A percentile compares a stretch with the other conserved stretches of the same genome.
These are phyloP conservation scores for Chauna torquata DNA, from an alignment of 2,113 vertebrate genomes.

Conservation along the genomic window DNA sequence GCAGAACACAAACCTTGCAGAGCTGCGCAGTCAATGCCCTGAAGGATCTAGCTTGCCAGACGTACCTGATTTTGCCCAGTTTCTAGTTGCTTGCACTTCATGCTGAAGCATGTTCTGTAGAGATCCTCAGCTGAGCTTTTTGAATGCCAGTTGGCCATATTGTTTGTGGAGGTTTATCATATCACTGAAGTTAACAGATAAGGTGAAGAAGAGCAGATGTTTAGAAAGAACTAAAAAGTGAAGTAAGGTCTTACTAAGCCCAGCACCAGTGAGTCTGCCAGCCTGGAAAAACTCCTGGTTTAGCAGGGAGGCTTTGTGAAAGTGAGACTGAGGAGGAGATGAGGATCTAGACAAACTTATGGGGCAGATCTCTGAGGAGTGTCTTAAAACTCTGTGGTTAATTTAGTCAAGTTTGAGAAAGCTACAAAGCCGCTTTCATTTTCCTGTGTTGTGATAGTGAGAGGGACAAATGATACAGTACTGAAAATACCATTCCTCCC, in stretches of 20 bases:
- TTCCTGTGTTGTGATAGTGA: not conserved
- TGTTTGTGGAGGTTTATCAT: not conserved
- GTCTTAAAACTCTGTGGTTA: not conserved
- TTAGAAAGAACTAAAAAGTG: not conserved
- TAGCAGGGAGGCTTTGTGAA: not conserved
- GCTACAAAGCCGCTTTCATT: slow-evolving; percentile 8
- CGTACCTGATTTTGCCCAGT: not conserved
- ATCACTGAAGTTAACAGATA: not conserved
- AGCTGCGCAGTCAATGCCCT: not conserved
- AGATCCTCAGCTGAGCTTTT: not conserved
- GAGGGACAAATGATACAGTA: not conserved
- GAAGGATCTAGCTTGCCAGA: not conserved
- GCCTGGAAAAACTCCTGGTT: not conserved
- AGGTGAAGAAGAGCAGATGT: not conserved
- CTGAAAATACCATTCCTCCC: not conserved
- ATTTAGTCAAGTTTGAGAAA: not conserved
- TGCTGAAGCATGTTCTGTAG: not conserved
- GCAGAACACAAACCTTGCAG: not conserved
- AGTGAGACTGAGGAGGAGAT: not conserved
- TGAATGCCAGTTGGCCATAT: not conserved
- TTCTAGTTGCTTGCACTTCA: not conserved
- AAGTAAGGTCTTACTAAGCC: not conserved
- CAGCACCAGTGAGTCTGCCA: not conserved
- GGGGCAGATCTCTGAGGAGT: not conserved
- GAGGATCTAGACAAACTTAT: not conserved